phyloP scores from a whole-genome alignment of 2,797 vertebrate genomes.

The Anguilla pacifica region DNA sequence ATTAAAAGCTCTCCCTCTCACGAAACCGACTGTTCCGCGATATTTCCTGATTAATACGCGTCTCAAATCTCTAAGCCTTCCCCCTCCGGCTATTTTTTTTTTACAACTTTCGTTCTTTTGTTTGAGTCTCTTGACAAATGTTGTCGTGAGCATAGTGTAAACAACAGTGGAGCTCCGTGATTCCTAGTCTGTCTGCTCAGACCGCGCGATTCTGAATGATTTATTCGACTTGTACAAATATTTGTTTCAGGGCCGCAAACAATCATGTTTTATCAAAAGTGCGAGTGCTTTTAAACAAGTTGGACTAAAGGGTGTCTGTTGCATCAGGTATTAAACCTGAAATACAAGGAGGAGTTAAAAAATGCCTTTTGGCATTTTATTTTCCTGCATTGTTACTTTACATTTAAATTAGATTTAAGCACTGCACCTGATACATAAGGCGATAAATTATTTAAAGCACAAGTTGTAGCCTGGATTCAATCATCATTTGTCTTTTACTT shows the following conservation, averaged over 20 bases:
- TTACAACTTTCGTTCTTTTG: neutral
- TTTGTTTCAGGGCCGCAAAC: neutral
- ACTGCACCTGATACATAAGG: neutral
- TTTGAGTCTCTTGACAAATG: neutral
- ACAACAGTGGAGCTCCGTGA: neutral
- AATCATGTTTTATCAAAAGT: neutral
- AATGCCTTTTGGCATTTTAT: neutral
- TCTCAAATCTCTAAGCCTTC: neutral
- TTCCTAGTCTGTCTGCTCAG: neutral
- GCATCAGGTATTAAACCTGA: neutral
- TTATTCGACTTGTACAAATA: neutral
- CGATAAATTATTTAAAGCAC: neutral
- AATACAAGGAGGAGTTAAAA: neutral
- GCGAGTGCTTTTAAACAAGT: neutral
- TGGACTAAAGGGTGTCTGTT: neutral
- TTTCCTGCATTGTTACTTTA: neutral
- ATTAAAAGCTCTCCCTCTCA: neutral
- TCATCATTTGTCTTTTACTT: neutral
- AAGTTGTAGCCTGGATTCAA: neutral
- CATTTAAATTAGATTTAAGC: neutral
- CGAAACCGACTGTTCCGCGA: neutral
- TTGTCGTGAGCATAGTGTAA: neutral
- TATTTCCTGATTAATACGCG: neutral
- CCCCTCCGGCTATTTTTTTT: neutral
- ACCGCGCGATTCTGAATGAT: neutral